Percentiles rank a stretch among this genome's conserved stretches.
These are phyloP conservation scores for Gallinago jamesoni DNA, from an alignment of 2,113 vertebrate genomes.

Conservation along the genomic window DNA sequence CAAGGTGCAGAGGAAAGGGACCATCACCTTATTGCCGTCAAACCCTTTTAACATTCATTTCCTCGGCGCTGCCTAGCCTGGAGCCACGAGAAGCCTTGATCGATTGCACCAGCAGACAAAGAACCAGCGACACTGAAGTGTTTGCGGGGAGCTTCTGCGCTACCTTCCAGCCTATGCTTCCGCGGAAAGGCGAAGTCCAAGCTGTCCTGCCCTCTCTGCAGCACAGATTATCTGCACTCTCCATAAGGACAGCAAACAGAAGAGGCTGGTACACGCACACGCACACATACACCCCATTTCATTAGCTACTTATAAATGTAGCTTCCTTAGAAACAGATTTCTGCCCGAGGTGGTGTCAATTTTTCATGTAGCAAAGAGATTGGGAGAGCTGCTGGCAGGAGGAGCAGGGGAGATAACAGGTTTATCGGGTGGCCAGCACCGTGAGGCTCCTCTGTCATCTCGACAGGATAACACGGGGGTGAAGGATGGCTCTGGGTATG, in stretches of 20 bases:
- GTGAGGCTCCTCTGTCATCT: conserved; percentile 63
- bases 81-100: neutral
- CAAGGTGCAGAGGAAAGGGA: neutral
- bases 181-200: neutral
- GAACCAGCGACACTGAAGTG: neutral
- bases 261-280: neutral
- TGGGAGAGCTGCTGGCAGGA: conserved; percentile 61
- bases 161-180: neutral
- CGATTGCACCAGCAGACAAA: neutral
- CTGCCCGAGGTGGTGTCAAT: conserved; percentile 71
- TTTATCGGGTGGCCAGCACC: conserved; percentile 65
- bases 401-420: conserved; percentile 71
- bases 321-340: conserved; percentile 75
- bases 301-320: conserved; percentile 73
- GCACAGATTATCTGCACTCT: neutral
- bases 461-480: conserved; percentile 47
- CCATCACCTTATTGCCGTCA: neutral
- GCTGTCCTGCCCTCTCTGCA: neutral
- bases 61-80: neutral
- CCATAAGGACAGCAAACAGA: neutral
- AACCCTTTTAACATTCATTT: neutral
- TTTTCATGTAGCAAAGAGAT: conserved; percentile 72
- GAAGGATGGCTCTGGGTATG: conserved; percentile 44
- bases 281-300: neutral
- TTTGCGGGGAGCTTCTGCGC: neutral